Percentiles rank a stretch among this genome's conserved stretches.
Conservation (phyloP, 2,113 vertebrate species). For the Corythornis vintsioides region DNA sequence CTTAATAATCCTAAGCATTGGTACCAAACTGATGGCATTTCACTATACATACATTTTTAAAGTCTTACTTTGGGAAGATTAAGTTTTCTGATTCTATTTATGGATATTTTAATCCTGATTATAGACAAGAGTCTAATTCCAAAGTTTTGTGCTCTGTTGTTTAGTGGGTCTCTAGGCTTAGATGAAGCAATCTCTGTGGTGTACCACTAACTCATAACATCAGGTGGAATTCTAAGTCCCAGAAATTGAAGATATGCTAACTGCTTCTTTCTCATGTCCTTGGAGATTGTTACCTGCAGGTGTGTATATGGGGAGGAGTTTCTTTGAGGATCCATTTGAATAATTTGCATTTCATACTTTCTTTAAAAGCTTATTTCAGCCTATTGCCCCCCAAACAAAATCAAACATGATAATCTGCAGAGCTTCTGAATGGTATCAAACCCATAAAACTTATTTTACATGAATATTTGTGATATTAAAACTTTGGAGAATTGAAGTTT, state of each 20-base stretch:
- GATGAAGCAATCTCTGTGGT: background rate
- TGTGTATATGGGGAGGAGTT: background rate
- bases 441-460: slow-evolving; percentile 28
- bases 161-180: background rate
- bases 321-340: background rate
- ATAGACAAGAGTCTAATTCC: background rate
- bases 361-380: background rate
- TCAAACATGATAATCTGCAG: background rate
- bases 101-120: background rate
- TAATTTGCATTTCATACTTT: background rate
- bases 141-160: background rate
- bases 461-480: slow-evolving; percentile 23
- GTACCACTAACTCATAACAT: background rate
- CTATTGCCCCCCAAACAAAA: rapidly evolving
- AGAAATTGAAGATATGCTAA: background rate
- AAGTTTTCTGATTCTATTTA: background rate
- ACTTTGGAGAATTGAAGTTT: background rate
- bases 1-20: rapidly evolving
- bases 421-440: background rate
- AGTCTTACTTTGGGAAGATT: background rate
- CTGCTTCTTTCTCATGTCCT: background rate
- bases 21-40: background rate
- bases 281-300: too few relatives aligned
- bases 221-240: background rate
- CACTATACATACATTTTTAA: background rate